A percentile compares a stretch with the other conserved stretches of the same genome.
Conservation (phyloP, 92 coral and sea anemone genomes). For the Isaurus tuberculatus region DNA sequence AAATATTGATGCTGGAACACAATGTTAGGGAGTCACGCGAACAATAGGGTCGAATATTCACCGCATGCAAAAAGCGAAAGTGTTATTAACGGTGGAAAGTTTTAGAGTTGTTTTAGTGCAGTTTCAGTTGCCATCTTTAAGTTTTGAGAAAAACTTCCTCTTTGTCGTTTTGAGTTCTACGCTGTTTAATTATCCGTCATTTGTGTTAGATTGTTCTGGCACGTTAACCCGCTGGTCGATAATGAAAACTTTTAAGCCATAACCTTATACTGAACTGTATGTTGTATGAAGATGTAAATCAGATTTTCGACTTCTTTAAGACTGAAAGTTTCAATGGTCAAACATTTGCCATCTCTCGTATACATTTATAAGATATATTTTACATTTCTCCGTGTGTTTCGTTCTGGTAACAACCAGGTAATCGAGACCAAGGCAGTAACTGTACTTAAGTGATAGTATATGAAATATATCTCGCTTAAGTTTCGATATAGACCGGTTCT, state of each 20-base stretch:
- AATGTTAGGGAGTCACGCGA: conserved; percentile 48
- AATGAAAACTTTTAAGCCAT: background rate
- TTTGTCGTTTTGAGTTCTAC: background rate
- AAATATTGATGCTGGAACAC: conserved; percentile 44
- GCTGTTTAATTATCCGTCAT: background rate
- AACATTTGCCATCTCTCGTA: background rate
- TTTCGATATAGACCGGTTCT: conserved; percentile 4
- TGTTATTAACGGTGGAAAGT: background rate
- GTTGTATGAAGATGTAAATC: conserved; percentile 20
- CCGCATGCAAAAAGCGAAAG: conserved; percentile 37
- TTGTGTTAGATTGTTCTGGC: background rate
- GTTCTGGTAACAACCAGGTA: conserved; percentile 6
- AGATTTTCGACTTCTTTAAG: background rate
- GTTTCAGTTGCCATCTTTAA: conserved; percentile 19
- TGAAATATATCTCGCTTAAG: conserved; percentile 10
- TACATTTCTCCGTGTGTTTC: conserved; percentile 5
- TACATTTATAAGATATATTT: background rate
- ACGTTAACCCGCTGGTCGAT: conserved; percentile 12
- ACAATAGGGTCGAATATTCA: conserved; percentile 36
- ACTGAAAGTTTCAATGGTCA: background rate
- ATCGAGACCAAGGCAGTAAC: conserved; percentile 10
- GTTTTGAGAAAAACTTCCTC: background rate
- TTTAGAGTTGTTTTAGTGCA: conserved; percentile 3
- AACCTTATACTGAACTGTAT: background rate
- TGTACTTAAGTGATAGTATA: conserved; percentile 18